These are phyloP conservation scores for Nycticorax nycticorax DNA, from an alignment of 2,113 vertebrate genomes.

Conservation along the genomic window DNA sequence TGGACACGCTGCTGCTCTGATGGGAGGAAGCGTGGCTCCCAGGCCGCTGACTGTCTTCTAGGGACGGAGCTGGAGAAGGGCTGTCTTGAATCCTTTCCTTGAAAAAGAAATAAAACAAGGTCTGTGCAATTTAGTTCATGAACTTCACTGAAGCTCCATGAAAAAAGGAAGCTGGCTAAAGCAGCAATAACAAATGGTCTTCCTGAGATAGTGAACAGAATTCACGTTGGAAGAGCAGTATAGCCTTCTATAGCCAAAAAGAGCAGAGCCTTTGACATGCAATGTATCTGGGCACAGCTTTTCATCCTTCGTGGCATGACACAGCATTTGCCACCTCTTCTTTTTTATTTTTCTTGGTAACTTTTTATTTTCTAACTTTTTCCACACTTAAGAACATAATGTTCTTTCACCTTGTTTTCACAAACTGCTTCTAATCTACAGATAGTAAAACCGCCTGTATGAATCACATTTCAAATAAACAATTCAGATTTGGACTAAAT, in stretches of 20 bases:
- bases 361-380: neutral
- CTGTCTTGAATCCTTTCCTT: conserved; percentile 88
- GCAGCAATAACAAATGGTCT: neutral
- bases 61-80: conserved; percentile 85
- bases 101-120: conserved; percentile 30
- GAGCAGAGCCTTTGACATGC: neutral
- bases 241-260: neutral
- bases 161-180: neutral
- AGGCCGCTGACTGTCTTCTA: conserved; percentile 81
- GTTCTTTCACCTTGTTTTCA: neutral
- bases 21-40: conserved; percentile 87
- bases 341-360: neutral
- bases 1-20: conserved; percentile 89
- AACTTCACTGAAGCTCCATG: neutral
- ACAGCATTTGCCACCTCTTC: neutral
- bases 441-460: neutral
- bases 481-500: neutral
- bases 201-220: neutral
- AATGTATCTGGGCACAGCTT: neutral
- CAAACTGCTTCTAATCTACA: neutral
- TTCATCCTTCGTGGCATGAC: neutral
- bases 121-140: neutral
- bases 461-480: neutral
- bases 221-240: neutral
- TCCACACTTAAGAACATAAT: neutral